phyloP scores from a whole-genome alignment of 2,797 vertebrate genomes.

The Cirrhinus molitorella region DNA sequence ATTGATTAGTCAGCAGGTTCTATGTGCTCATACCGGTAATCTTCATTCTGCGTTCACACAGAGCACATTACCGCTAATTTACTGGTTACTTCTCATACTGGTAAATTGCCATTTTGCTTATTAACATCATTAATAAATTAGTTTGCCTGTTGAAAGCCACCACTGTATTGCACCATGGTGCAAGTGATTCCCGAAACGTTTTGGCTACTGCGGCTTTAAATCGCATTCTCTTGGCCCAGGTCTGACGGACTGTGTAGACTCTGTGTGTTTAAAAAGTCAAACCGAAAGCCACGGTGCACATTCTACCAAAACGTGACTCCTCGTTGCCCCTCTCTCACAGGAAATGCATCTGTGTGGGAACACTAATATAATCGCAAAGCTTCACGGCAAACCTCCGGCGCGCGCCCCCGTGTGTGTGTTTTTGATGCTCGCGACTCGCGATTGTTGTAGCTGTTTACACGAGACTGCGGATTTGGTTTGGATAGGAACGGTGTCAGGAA shows the following conservation, averaged over 20 bases:
- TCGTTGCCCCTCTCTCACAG: conserved; percentile 45
- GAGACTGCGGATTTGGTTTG: conserved; percentile 76
- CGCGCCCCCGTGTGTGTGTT: conserved; percentile 56
- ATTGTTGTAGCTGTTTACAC: conserved; percentile 68
- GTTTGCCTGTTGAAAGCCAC: not conserved
- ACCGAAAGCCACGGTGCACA: conserved; percentile 47
- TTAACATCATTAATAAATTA: not conserved
- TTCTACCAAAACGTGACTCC: conserved; percentile 71
- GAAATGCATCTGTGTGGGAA: conserved; percentile 36
- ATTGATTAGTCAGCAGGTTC: no score
- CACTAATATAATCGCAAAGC: conserved; percentile 8
- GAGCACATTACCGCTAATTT: no score
- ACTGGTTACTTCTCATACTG: no score
- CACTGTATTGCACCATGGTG: not conserved
- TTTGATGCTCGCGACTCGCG: conserved; percentile 65
- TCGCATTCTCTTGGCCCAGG: conserved; percentile 12
- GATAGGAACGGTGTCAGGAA: conserved; percentile 78
- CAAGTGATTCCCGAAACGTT: not conserved
- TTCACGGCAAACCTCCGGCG: conserved; percentile 53
- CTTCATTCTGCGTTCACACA: no score
- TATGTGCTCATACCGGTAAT: no score
- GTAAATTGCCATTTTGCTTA: not conserved
- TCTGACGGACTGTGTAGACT: not conserved
- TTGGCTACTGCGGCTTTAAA: not conserved
- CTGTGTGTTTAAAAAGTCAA: conserved; percentile 22